Evolutionary conservation across 2,113 vertebrate species (phyloP).

Genomic region (Rhea americana): DNA sequence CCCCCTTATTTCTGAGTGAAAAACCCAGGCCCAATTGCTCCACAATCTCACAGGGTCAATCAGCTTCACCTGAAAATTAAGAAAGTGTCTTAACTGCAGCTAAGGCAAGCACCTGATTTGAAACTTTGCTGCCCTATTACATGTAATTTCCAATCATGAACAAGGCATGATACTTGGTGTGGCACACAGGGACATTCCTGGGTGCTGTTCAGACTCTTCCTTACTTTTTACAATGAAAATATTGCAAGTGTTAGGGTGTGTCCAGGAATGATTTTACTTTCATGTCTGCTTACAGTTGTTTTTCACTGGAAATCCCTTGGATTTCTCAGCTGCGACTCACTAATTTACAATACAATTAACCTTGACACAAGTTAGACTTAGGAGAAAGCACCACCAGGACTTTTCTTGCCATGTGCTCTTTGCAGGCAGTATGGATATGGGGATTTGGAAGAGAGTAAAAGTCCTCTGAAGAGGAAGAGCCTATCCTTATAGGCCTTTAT

Average conservation of each 20-base stretch:
- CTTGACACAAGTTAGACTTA: background rate
- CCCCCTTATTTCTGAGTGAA: background rate
- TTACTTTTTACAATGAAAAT: background rate
- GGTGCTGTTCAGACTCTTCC: background rate
- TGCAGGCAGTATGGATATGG: background rate
- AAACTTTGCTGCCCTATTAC: background rate
- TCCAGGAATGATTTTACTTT: background rate
- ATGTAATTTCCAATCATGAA: background rate
- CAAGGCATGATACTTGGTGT: background rate
- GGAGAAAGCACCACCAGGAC: background rate
- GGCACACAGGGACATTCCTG: background rate
- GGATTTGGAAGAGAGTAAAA: background rate
- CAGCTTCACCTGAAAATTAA: background rate
- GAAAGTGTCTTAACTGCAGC: background rate
- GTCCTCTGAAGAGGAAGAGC: background rate
- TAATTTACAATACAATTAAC: background rate
- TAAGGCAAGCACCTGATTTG: background rate
- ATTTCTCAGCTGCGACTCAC: background rate
- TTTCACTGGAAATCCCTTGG: background rate
- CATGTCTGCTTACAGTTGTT: background rate
- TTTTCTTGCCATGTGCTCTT: background rate
- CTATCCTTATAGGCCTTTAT: background rate
- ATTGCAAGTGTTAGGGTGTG: fast-evolving
- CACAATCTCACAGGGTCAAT: background rate
- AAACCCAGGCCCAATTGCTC: background rate